phyloP scores from a whole-genome alignment of 1,140 invertebrate genomes.

The Agrilus planipennis region DNA sequence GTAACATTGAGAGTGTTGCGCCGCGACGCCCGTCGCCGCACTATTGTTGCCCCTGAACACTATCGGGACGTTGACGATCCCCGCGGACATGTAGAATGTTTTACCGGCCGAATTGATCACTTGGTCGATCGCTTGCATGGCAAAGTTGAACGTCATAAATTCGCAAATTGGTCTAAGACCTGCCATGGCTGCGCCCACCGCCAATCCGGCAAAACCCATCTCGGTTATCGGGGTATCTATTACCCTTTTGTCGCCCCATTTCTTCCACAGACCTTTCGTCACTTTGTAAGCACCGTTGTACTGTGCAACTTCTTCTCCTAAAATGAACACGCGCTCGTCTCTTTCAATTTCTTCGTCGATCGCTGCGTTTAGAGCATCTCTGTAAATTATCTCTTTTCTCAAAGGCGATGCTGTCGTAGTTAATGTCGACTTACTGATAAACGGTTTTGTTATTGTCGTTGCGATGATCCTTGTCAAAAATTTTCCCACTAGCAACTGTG shows the following conservation, averaged over 20 bases:
- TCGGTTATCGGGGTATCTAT: slow-evolving; percentile 65
- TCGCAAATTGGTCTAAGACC: slow-evolving; percentile 56
- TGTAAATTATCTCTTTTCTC: no score
- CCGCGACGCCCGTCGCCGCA: slow-evolving; percentile 54
- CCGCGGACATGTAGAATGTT: slow-evolving; percentile 63
- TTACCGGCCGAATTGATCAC: slow-evolving; percentile 64
- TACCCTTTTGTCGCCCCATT: slow-evolving; percentile 72
- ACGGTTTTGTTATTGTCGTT: no score
- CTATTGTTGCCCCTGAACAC: slow-evolving; percentile 69
- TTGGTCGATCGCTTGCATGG: slow-evolving; percentile 71
- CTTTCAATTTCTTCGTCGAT: slow-evolving; percentile 90
- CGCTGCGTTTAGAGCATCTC: slow-evolving; percentile 89
- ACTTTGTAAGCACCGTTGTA: slow-evolving; percentile 96
- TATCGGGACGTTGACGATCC: slow-evolving; percentile 52
- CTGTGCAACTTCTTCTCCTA: slow-evolving; percentile 95
- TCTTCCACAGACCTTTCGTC: slow-evolving; percentile 83
- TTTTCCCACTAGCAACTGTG: no score
- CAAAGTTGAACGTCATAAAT: slow-evolving; percentile 73
- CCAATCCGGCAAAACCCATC: slow-evolving; percentile 58
- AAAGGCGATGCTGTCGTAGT: no score
- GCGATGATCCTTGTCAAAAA: no score
- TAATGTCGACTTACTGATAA: no score
- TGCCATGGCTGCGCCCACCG: slow-evolving; percentile 55
- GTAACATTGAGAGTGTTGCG: slow-evolving; percentile 68
- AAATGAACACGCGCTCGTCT: slow-evolving; percentile 72